These are phyloP conservation scores for Parnassius glacialis DNA, from an alignment of 2,888 invertebrate genomes.

Conservation along the genomic window DNA sequence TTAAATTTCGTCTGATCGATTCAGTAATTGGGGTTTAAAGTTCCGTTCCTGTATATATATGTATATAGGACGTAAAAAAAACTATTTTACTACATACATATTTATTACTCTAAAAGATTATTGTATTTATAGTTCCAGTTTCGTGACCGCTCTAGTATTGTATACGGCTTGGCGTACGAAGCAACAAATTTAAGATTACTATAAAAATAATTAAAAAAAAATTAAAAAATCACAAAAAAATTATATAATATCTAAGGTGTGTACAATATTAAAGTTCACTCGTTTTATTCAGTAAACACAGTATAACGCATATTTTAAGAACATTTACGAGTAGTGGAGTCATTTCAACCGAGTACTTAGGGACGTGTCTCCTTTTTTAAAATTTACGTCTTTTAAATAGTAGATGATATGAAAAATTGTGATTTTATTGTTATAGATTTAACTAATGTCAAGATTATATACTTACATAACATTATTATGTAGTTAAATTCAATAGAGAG, in stretches of 20 bases:
- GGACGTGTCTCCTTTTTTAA: constrained; percentile 43
- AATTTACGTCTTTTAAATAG: constrained; percentile 56
- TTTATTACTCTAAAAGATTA: constrained; percentile 61
- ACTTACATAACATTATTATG: constrained; percentile 67
- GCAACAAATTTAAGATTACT: constrained; percentile 69
- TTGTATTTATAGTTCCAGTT: constrained; percentile 62
- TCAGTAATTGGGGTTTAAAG: constrained; percentile 27
- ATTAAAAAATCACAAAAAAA: constrained; percentile 56
- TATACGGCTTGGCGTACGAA: constrained; percentile 72
- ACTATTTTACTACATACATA: constrained; percentile 68
- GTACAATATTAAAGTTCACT: constrained; percentile 76
- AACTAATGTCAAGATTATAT: constrained; percentile 66
- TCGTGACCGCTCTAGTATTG: constrained; percentile 73
- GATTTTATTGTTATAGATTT: constrained; percentile 77
- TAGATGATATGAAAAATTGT: constrained; percentile 70
- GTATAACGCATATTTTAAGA: constrained; percentile 69
- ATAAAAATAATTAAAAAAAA: constrained; percentile 50
- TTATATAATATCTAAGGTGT: constrained; percentile 60
- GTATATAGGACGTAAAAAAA: constrained; percentile 42
- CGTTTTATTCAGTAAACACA: constrained; percentile 50
- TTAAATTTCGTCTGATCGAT: neutral
- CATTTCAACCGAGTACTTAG: constrained; percentile 71
- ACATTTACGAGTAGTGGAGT: constrained; percentile 70
- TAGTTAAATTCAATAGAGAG: constrained; percentile 74
- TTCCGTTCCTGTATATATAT: constrained; percentile 42